Conservation (phyloP, 2,888 invertebrate species). For the Athripsodes cinereus region DNA sequence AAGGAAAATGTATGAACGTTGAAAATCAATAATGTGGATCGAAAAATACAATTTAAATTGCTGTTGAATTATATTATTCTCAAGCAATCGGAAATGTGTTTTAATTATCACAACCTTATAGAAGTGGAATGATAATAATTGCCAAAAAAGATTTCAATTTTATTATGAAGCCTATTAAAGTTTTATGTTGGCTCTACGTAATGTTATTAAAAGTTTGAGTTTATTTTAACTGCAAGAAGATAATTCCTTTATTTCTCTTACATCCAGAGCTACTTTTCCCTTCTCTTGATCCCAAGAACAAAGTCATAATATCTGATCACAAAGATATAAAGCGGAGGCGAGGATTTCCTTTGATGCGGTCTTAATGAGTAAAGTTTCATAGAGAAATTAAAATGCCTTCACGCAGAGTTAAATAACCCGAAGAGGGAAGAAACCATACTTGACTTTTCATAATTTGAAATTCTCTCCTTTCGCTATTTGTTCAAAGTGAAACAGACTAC, state of each 20-base stretch:
- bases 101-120: no score
- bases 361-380: constrained; percentile 2
- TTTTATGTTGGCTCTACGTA: neutral
- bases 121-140: no score
- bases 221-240: constrained; percentile 1
- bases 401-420: constrained; percentile 1
- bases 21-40: no score
- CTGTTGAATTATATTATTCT: no score
- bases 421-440: neutral
- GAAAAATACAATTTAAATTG: no score
- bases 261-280: neutral
- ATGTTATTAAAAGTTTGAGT: neutral
- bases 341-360: neutral
- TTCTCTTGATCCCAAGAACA: neutral
- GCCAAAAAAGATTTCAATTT: neutral
- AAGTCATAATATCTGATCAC: constrained; percentile 2
- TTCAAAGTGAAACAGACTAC: no score
- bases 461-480: no score
- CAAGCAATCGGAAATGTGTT: no score
- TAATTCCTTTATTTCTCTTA: neutral
- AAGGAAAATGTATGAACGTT: no score
- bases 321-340: neutral
- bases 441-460: neutral
- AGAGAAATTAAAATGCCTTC: constrained; percentile 1
- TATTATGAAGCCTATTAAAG: neutral